Evolutionary conservation across 2,888 invertebrate species (phyloP).

Genomic region (Sinohyriopsis cumingii): DNA sequence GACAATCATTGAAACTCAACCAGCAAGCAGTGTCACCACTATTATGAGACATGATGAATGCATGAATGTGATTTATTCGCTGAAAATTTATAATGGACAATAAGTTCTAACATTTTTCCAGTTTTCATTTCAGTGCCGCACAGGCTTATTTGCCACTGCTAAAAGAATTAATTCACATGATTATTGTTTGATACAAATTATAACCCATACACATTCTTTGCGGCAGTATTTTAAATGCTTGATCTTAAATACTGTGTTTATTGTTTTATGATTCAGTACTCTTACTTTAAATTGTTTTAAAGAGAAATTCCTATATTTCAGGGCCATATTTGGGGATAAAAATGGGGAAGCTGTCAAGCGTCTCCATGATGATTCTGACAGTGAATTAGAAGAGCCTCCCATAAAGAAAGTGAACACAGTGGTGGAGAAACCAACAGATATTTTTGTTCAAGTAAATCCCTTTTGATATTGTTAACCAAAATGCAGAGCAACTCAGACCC

Average conservation of each 20-base stretch:
- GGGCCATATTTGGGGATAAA: constrained; percentile 64
- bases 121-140: no score
- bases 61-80: no score
- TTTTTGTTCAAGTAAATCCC: constrained; percentile 46
- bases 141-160: no score
- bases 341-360: constrained; percentile 58
- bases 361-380: constrained; percentile 58
- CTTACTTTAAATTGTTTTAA: not conserved
- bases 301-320: constrained; percentile 24
- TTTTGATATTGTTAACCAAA: not conserved
- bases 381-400: constrained; percentile 48
- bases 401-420: constrained; percentile 19
- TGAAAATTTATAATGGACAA: no score
- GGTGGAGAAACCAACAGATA: constrained; percentile 51
- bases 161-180: not conserved
- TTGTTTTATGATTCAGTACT: constrained; percentile 2
- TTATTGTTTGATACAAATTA: not conserved
- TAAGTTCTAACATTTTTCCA: no score
- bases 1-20: no score
- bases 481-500: not conserved
- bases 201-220: not conserved
- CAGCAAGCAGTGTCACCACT: no score
- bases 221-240: not conserved
- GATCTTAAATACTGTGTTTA: not conserved
- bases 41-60: no score